A percentile compares a stretch with the other conserved stretches of the same genome.
Conservation (phyloP, 2,888 invertebrate genomes). For the Xestia c-nigrum region DNA sequence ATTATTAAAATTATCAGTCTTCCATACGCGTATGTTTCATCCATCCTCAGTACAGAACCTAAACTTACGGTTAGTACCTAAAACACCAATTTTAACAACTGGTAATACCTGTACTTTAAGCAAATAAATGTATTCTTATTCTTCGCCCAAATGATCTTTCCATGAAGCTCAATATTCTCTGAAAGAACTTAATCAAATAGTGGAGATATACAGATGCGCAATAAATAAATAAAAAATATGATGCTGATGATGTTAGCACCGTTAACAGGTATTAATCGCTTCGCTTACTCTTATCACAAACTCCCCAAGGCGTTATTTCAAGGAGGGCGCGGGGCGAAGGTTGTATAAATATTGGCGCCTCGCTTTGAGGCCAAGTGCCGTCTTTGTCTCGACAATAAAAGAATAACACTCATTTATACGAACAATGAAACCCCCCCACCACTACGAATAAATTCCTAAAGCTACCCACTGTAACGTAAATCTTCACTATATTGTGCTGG, state of each 20-base stretch:
- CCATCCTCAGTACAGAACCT: background rate
- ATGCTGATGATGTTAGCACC: background rate
- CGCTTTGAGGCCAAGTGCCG: slow-evolving; percentile 87
- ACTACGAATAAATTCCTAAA: slow-evolving; percentile 65
- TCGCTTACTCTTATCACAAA: slow-evolving; percentile 59
- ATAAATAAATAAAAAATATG: background rate
- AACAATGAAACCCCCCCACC: slow-evolving; percentile 81
- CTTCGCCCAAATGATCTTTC: background rate
- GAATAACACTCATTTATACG: slow-evolving; percentile 89
- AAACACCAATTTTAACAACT: too few species aligned
- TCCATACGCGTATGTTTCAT: background rate
- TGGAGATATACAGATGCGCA: background rate
- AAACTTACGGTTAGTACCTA: background rate
- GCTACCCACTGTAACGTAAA: slow-evolving; percentile 66
- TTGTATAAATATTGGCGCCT: slow-evolving; percentile 88
- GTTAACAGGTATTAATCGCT: slow-evolving; percentile 17
- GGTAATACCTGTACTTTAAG: too few species aligned
- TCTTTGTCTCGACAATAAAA: slow-evolving; percentile 88
- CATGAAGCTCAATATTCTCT: background rate
- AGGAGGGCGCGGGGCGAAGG: slow-evolving; percentile 80
- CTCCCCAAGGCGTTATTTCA: slow-evolving; percentile 62
- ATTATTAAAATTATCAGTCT: background rate
- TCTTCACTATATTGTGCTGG: slow-evolving; percentile 64
- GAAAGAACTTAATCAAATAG: background rate
- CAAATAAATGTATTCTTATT: too few species aligned